Percentiles rank a stretch among this genome's conserved stretches.
Conservation (phyloP, 2,797 vertebrate species). For the Emydoidea blandingii region DNA sequence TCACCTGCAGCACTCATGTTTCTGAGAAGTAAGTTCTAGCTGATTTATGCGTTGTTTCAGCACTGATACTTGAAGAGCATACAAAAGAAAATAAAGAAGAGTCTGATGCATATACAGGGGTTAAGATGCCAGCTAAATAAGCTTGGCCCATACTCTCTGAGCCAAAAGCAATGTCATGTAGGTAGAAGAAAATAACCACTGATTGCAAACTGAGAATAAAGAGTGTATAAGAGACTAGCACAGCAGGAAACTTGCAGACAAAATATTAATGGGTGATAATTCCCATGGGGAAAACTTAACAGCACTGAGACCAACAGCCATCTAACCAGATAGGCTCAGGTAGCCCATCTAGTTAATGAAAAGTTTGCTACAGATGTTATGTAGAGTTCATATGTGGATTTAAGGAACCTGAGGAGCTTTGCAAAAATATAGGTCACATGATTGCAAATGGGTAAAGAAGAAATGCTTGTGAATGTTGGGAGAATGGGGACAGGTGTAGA, state of each 20-base stretch:
- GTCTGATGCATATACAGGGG: background rate
- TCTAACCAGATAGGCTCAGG: background rate
- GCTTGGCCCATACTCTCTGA: background rate
- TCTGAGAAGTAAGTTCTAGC: background rate
- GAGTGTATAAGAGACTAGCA: background rate
- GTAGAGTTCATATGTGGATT: background rate
- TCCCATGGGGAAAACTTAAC: background rate
- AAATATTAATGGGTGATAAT: background rate
- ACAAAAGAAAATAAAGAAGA: background rate
- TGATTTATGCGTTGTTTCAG: background rate
- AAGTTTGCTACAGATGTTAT: conserved; percentile 3
- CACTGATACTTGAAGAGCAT: background rate
- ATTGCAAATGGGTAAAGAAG: background rate
- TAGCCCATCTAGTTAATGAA: background rate
- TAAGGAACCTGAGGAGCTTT: background rate
- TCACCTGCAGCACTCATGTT: background rate
- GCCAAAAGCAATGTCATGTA: background rate
- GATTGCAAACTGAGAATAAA: background rate
- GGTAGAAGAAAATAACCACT: background rate
- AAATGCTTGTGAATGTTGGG: background rate
- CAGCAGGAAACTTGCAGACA: background rate
- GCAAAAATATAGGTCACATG: background rate
- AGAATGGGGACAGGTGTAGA: background rate
- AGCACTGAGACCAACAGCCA: background rate
- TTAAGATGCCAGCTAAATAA: background rate